These are phyloP conservation scores for Anthoscopus minutus DNA, from an alignment of 2,113 vertebrate genomes.

Conservation along the genomic window DNA sequence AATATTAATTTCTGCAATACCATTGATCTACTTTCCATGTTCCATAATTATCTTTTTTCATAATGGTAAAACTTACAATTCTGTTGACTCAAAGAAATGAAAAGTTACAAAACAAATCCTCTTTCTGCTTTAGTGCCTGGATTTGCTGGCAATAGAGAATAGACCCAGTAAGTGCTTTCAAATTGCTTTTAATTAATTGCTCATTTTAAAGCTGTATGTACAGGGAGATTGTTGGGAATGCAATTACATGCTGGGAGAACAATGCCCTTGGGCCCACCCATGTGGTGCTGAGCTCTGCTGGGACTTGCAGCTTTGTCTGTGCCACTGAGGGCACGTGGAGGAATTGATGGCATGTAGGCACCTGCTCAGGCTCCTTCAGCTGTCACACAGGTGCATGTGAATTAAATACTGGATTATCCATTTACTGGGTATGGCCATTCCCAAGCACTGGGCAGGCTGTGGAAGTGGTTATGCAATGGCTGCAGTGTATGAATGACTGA, in stretches of 20 bases:
- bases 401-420: background rate
- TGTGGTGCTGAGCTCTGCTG: constrained; percentile 6
- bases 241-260: constrained; percentile 43
- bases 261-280: constrained; percentile 34
- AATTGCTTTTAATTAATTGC: constrained; percentile 59
- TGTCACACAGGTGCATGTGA: constrained; percentile 31
- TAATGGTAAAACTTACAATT: background rate
- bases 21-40: background rate
- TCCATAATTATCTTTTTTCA: background rate
- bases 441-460: background rate
- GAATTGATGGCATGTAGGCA: constrained; percentile 23
- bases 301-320: background rate
- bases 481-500: background rate
- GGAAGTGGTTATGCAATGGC: background rate
- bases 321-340: background rate
- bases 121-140: background rate
- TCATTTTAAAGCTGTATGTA: constrained; percentile 8
- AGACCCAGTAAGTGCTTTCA: constrained; percentile 13
- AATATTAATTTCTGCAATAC: background rate
- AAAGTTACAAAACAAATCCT: background rate
- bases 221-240: constrained; percentile 32
- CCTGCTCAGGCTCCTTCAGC: constrained; percentile 12
- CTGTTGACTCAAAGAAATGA: background rate
- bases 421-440: fast-evolving
- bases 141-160: background rate